Conservation (phyloP, 1,140 invertebrate genomes). For the Mycetomoellerius zeteki region DNA sequence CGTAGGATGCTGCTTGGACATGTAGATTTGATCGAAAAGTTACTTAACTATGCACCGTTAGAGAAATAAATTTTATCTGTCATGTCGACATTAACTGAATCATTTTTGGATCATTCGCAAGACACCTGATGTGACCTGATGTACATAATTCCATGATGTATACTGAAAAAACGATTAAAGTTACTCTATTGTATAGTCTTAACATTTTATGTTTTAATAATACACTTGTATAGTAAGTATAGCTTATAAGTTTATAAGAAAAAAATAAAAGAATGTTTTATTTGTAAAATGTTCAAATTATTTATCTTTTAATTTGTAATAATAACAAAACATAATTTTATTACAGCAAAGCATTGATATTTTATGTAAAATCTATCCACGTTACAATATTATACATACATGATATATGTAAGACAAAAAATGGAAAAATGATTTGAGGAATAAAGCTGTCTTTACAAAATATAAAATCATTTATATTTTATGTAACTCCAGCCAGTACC, state of each 20-base stretch:
- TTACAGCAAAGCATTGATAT: background rate
- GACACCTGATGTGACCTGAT: conserved; percentile 17
- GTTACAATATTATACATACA: background rate
- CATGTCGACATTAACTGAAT: background rate
- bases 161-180: background rate
- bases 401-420: background rate
- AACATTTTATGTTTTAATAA: conserved; percentile 6
- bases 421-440: conserved; percentile 39
- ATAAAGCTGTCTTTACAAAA: conserved; percentile 55
- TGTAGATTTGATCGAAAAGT: conserved; percentile 99
- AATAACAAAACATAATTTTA: background rate
- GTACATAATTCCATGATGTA: conserved; percentile 30
- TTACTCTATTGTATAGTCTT: background rate
- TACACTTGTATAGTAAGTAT: background rate
- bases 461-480: conserved; percentile 69
- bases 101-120: conserved; percentile 41
- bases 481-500: conserved; percentile 12
- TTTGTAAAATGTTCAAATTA: background rate
- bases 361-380: background rate
- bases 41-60: conserved; percentile 98
- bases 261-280: conserved; percentile 18
- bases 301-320: background rate
- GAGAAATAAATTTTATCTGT: conserved; percentile 90
- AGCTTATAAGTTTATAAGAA: background rate
- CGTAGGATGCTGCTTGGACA: conserved; percentile 99